These are phyloP conservation scores for Malurus melanocephalus DNA, from an alignment of 2,113 vertebrate genomes.

Conservation along the genomic window DNA sequence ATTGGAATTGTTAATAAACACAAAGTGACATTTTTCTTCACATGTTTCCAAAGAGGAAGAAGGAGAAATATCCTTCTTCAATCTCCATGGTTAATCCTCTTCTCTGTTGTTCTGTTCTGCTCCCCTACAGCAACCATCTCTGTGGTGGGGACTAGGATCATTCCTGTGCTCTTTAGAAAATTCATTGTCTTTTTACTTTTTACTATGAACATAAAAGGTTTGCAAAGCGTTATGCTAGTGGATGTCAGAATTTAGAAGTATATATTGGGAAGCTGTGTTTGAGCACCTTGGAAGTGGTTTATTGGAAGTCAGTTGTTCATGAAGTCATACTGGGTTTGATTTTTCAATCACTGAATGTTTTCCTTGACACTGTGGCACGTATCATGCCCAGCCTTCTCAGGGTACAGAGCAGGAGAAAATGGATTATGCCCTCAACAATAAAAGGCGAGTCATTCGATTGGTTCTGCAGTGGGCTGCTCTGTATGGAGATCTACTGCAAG, in stretches of 20 bases:
- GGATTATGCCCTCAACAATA: conserved; percentile 96
- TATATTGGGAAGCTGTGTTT: neutral
- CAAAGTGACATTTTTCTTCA: neutral
- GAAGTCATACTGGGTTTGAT: neutral
- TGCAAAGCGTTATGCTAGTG: neutral
- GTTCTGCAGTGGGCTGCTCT: conserved; percentile 87
- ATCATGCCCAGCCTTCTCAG: conserved; percentile 91
- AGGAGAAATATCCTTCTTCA: neutral
- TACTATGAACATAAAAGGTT: neutral
- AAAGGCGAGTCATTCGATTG: conserved; percentile 89
- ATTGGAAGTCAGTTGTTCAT: neutral
- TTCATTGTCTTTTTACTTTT: conserved; percentile 2
- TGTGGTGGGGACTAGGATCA: conserved; percentile 39
- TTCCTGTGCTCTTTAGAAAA: conserved; percentile 25
- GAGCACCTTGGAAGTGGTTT: neutral
- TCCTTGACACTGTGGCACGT: conserved; percentile 88
- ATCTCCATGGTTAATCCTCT: neutral
- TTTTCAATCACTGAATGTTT: conserved; percentile 3
- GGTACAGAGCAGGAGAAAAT: conserved; percentile 93
- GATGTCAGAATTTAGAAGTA: neutral
- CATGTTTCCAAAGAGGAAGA: neutral
- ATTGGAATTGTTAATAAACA: neutral
- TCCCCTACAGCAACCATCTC: conserved; percentile 20
- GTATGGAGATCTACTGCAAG: conserved; percentile 85
- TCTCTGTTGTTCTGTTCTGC: neutral